These are phyloP conservation scores for Aspidoscelis tigris DNA, from an alignment of 2,113 vertebrate species.

Conservation along the genomic window DNA sequence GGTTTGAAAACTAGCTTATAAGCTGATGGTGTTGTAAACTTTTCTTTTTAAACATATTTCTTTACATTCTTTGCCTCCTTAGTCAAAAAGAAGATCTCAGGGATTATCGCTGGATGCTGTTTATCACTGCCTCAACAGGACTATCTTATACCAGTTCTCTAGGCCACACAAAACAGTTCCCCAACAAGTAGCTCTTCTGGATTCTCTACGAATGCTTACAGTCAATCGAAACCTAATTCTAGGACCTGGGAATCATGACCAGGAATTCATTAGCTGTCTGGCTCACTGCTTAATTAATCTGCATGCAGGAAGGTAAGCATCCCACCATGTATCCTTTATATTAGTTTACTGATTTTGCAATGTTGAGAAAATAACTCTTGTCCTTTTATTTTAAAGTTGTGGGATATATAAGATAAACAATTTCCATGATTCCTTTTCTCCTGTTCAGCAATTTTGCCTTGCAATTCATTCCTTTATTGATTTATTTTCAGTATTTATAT, in stretches of 20 bases:
- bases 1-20: not conserved
- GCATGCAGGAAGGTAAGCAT: conserved; percentile 88
- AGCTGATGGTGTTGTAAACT: not conserved
- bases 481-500: too few species aligned
- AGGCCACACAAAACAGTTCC: conserved; percentile 95
- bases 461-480: too few species aligned
- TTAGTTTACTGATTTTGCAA: not conserved
- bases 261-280: conserved; percentile 96
- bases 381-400: not conserved
- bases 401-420: not conserved
- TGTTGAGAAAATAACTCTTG: not conserved
- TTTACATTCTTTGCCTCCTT: conserved; percentile 42
- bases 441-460: not conserved
- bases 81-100: conserved; percentile 97
- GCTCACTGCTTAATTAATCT: conserved; percentile 96
- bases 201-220: conserved; percentile 91
- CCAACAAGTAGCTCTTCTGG: conserved; percentile 95
- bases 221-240: conserved; percentile 96
- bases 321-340: not conserved
- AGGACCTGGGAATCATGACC: conserved; percentile 96
- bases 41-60: conserved; percentile 17
- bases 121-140: conserved; percentile 97
- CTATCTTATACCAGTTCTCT: conserved; percentile 97
- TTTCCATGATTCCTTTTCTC: not conserved
- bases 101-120: conserved; percentile 92